These are phyloP conservation scores for Pelmatolapia mariae DNA, from an alignment of 2,113 vertebrate species.

Conservation along the genomic window DNA sequence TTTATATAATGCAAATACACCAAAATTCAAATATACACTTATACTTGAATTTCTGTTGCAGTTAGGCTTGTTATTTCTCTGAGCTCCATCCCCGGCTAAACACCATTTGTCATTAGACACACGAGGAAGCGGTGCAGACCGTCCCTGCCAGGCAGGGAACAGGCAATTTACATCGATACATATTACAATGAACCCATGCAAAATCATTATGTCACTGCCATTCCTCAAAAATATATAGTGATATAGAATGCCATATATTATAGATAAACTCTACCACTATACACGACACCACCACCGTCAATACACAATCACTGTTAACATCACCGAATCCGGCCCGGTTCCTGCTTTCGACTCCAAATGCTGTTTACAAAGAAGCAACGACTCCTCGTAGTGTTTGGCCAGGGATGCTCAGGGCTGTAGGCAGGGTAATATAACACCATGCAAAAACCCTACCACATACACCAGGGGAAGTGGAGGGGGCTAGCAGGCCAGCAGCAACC, in stretches of 20 bases:
- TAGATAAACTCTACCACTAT: slow-evolving; percentile 44
- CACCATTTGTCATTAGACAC: background rate
- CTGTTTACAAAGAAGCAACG: background rate
- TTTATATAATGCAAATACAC: slow-evolving; percentile 46
- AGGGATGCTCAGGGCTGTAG: slow-evolving; percentile 50
- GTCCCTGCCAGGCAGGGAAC: background rate
- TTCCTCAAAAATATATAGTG: slow-evolving; percentile 28
- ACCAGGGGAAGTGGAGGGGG: background rate
- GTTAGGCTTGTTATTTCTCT: slow-evolving; percentile 53
- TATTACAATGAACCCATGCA: slow-evolving; percentile 32
- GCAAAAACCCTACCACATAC: slow-evolving; percentile 53
- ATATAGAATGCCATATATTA: slow-evolving; percentile 39
- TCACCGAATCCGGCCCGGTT: background rate
- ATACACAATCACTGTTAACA: slow-evolving; percentile 22
- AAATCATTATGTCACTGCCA: slow-evolving; percentile 10
- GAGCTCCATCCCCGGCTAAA: slow-evolving; percentile 59
- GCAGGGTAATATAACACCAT: slow-evolving; percentile 67
- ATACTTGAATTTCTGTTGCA: slow-evolving; percentile 49
- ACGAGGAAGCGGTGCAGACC: background rate
- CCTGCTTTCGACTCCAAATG: background rate
- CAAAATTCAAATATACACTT: slow-evolving; percentile 32
- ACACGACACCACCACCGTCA: slow-evolving; percentile 33
- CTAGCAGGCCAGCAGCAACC: background rate
- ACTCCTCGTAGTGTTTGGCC: slow-evolving; percentile 29
- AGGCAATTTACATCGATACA: slow-evolving; percentile 29